phyloP scores from a whole-genome alignment of 2,797 vertebrate genomes.

The Muscicapa comitata region DNA sequence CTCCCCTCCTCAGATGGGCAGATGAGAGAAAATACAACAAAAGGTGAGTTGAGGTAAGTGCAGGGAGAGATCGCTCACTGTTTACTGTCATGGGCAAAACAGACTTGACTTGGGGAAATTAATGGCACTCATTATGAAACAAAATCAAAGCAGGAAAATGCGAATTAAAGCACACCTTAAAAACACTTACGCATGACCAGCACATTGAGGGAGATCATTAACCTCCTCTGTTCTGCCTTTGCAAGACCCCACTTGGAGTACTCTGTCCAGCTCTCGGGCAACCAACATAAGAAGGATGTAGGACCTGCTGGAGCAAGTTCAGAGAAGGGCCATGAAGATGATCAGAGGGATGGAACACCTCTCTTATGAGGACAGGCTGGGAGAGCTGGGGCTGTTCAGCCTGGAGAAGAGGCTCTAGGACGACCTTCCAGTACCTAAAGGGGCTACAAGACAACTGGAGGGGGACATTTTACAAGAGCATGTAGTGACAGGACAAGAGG shows the following conservation, averaged over 20 bases:
- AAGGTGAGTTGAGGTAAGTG: not conserved
- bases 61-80: not conserved
- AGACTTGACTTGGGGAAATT: not conserved
- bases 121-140: not conserved
- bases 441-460: rapidly evolving
- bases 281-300: not conserved
- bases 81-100: not conserved
- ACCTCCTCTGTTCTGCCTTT: not conserved
- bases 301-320: not conserved
- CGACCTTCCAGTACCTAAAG: not conserved
- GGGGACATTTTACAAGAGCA: not conserved
- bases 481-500: not conserved
- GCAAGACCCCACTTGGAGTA: not conserved
- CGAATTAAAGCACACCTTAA: not conserved
- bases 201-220: rapidly evolving
- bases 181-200: too few species aligned
- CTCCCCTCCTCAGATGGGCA: not conserved
- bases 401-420: not conserved
- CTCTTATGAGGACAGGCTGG: not conserved
- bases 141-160: not conserved
- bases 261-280: not conserved
- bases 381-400: not conserved
- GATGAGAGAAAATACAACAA: not conserved
- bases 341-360: not conserved
- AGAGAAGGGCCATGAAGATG: not conserved